Conservation (phyloP, 2,797 vertebrate species). For the Myotis myotis region DNA sequence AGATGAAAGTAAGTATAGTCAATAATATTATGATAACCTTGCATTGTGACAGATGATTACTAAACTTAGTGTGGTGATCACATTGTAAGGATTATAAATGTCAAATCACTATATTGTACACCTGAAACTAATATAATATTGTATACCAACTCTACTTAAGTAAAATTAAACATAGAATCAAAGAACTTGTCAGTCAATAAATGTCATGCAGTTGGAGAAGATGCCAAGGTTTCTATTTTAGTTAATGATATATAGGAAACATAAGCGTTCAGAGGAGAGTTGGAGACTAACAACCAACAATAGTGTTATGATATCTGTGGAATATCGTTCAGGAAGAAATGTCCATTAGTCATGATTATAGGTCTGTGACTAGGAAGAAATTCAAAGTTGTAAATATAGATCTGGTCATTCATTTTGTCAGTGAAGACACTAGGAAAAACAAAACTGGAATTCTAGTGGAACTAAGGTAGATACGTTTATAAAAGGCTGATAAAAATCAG, state of each 20-base stretch:
- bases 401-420: neutral
- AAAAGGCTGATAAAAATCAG: neutral
- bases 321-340: neutral
- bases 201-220: neutral
- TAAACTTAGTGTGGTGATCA: neutral
- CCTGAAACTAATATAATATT: neutral
- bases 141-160: neutral
- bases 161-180: neutral
- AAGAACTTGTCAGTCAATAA: neutral
- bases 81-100: neutral
- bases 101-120: neutral
- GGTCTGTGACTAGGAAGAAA: neutral
- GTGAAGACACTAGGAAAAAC: neutral
- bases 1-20: no score
- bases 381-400: neutral
- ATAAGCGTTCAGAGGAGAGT: neutral
- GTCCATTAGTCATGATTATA: neutral
- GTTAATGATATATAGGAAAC: neutral
- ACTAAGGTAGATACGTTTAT: neutral
- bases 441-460: neutral
- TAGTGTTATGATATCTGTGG: neutral
- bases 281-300: neutral
- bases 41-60: neutral
- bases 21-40: neutral
- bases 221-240: neutral